These are phyloP conservation scores for Nasonia giraulti DNA, from an alignment of 1,140 invertebrate genomes.

Conservation along the genomic window DNA sequence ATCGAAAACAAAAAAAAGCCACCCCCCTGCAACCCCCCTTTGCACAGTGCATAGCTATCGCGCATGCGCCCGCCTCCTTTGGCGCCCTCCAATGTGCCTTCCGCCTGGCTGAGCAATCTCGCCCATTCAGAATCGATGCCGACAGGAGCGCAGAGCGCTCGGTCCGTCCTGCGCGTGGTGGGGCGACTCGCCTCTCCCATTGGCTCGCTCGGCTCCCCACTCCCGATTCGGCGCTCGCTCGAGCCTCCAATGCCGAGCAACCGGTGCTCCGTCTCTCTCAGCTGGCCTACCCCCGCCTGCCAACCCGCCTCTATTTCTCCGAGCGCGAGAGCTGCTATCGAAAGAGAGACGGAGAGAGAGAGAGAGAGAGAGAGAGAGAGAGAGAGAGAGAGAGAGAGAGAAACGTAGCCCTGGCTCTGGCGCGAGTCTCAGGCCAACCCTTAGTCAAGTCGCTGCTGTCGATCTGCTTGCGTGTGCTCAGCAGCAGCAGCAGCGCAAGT, in stretches of 20 bases:
- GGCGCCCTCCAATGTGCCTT: conserved; percentile 73
- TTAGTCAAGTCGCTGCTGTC: conserved; percentile 50
- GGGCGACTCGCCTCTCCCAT: background rate
- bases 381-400: conserved; percentile 59
- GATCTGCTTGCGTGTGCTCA: conserved; percentile 34
- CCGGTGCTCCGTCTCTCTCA: background rate
- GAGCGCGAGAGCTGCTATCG: too few species aligned
- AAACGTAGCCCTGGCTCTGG: conserved; percentile 52
- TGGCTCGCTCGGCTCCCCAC: conserved; percentile 3
- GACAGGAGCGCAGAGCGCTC: conserved; percentile 58
- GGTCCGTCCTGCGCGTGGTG: background rate
- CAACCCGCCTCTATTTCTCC: background rate
- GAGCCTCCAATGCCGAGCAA: background rate
- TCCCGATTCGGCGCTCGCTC: background rate
- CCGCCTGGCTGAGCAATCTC: conserved; percentile 71
- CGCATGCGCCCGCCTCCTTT: background rate
- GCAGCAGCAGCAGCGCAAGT: background rate
- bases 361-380: conserved; percentile 49
- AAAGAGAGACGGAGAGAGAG: conserved; percentile 52
- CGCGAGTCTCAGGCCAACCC: conserved; percentile 51
- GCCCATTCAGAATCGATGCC: conserved; percentile 75
- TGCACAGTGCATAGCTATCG: background rate
- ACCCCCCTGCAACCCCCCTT: background rate
- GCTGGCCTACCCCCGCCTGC: background rate
- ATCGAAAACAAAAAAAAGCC: background rate